Evolutionary conservation across 2,888 invertebrate genomes (phyloP).

Genomic region (Falcaria lacertinaria): DNA sequence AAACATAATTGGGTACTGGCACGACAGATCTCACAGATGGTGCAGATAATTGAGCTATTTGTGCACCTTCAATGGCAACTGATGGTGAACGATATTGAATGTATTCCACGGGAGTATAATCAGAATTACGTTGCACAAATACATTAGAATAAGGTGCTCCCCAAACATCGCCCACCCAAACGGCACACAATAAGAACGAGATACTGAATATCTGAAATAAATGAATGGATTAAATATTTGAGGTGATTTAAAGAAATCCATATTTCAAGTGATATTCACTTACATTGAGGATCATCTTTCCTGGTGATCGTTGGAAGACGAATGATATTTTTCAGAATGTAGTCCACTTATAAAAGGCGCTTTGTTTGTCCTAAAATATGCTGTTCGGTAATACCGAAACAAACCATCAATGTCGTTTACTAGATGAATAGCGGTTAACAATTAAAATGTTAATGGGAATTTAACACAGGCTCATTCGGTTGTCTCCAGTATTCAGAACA

Average conservation of each 20-base stretch:
- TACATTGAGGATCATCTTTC: constrained; percentile 70
- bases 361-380: constrained; percentile 67
- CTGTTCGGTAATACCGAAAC: constrained; percentile 74
- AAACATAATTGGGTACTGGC: constrained; percentile 31
- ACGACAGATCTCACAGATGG: constrained; percentile 35
- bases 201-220: constrained; percentile 43
- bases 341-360: constrained; percentile 63
- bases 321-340: constrained; percentile 66
- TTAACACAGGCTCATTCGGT: constrained; percentile 51
- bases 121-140: constrained; percentile 46
- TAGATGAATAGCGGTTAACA: constrained; percentile 66
- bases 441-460: constrained; percentile 72
- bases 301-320: constrained; percentile 58
- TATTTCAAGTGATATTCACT: constrained; percentile 29
- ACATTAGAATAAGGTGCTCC: constrained; percentile 59
- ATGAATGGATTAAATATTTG: constrained; percentile 5
- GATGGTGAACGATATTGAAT: constrained; percentile 48
- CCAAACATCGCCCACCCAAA: constrained; percentile 26
- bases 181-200: constrained; percentile 28
- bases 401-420: constrained; percentile 74
- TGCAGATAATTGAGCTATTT: constrained; percentile 42
- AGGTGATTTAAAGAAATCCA: constrained; percentile 1
- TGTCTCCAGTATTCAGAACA: constrained; percentile 61
- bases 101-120: constrained; percentile 39
- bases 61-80: constrained; percentile 26